Evolutionary conservation across 2,888 invertebrate species (phyloP), one percentile per base, ranked within the genome.

Genomic region (Flabesymbios commensalis): DNA sequence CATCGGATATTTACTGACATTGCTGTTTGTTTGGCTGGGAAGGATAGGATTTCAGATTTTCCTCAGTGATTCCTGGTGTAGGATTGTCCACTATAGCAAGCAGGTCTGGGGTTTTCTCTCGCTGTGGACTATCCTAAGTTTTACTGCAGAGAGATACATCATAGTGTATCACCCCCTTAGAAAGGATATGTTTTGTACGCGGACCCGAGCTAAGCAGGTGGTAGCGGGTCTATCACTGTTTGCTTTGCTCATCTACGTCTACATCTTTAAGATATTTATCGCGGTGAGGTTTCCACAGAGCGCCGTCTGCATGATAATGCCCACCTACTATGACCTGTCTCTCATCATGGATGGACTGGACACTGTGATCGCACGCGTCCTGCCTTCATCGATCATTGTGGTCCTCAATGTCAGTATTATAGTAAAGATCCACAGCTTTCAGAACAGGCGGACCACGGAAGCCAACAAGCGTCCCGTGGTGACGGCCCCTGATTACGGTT

Each of bases 1-100:
- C 51, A 63, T 59, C 41, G 43, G 55, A 7, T 68, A 61, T 45
- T 54, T 68, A 19, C 26, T 57, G 7, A 53, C 66, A 1, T 41
- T 68, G 29, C 26, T 55, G 3, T 33, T 65, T 4, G 51, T 64
- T n/a, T 68, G 68, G 68, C 39, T 67, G 26, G 57, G 58, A 4
- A 24, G 52, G n/a, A 43, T 65, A 3, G 47, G 55, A 24, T 22
- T 72, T 0, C 62, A 69, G 14, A 63, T 74, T 22, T 74, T 76
- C 63, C 68, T 72, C 51, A 52, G 84, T 78, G 32, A 85, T 17
- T 87, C 87, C 5, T 86, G 87, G 83, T 93, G 93, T 73, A 90
- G 92, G 74, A 81, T 88, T 33, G 87, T 89, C 68, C 87, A 88
- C 5, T 93, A 91, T 78, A 74, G 88, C n/a, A 87, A 89, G 0